phyloP scores from a whole-genome alignment of 2,888 invertebrate species.

The Drosophila birchii region DNA sequence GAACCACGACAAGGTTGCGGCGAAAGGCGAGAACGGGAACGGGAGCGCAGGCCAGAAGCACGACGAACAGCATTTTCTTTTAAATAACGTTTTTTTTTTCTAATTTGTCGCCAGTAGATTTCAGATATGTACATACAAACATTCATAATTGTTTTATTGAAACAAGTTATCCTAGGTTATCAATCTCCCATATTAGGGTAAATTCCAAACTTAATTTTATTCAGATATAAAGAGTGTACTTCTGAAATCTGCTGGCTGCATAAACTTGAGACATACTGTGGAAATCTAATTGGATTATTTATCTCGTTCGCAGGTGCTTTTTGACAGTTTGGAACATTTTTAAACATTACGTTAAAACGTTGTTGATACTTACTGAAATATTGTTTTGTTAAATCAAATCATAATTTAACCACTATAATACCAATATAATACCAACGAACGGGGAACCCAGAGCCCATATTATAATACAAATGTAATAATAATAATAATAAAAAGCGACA shows the following conservation, averaged over 20 bases:
- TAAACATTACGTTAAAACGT: constrained; percentile 85
- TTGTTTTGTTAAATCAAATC: constrained; percentile 78
- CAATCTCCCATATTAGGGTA: background rate
- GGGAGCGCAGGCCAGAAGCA: constrained; percentile 11
- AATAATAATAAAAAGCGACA: constrained; percentile 47
- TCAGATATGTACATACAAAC: background rate
- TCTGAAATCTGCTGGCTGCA: constrained; percentile 5
- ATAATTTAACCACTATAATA: constrained; percentile 48
- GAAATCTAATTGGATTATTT: constrained; percentile 13
- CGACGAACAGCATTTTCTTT: constrained; percentile 22
- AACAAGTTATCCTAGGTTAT: background rate
- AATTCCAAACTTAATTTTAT: background rate
- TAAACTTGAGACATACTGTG: background rate
- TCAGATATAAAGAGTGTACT: background rate
- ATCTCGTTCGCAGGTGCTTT: constrained; percentile 83
- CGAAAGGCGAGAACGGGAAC: background rate
- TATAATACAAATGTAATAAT: constrained; percentile 63
- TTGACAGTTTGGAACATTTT: constrained; percentile 85
- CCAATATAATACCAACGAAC: constrained; percentile 36
- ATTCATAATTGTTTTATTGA: background rate
- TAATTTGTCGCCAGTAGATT: background rate
- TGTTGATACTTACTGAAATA: constrained; percentile 84
- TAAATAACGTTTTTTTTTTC: background rate
- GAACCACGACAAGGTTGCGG: constrained; percentile 28
- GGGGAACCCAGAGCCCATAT: constrained; percentile 26